phyloP scores from a whole-genome alignment of 2,797 vertebrate species.

The Coracias cyanogaster region DNA sequence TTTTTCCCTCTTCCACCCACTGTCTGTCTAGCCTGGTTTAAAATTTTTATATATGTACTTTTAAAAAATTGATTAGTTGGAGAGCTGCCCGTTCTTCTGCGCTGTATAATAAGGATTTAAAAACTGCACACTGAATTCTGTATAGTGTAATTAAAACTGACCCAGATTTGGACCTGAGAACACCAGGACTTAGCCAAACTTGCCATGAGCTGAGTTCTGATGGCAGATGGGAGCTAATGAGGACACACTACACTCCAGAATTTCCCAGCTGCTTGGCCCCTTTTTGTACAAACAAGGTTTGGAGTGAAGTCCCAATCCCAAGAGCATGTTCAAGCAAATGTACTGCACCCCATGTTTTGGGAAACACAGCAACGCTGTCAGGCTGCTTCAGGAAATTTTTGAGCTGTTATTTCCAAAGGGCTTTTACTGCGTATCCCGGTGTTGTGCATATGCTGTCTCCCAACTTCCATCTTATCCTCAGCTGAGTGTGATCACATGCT shows the following conservation, averaged over 20 bases:
- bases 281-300: constrained; percentile 85
- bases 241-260: constrained; percentile 85
- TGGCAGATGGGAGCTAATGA: constrained; percentile 87
- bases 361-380: constrained; percentile 69
- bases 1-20: constrained; percentile 66
- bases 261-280: constrained; percentile 86
- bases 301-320: constrained; percentile 83
- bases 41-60: constrained; percentile 88
- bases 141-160: constrained; percentile 86
- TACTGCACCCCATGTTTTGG: constrained; percentile 78
- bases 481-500: neutral
- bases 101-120: constrained; percentile 84
- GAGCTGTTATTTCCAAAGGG: constrained; percentile 45
- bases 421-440: constrained; percentile 40
- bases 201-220: constrained; percentile 85
- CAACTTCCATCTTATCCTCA: neutral
- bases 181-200: constrained; percentile 84
- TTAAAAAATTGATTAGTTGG: constrained; percentile 88
- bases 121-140: constrained; percentile 83
- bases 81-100: constrained; percentile 82
- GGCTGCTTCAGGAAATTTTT: constrained; percentile 67
- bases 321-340: constrained; percentile 81
- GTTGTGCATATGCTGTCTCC: neutral
- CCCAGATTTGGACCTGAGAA: constrained; percentile 86
- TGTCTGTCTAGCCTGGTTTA: constrained; percentile 84